phyloP scores from a whole-genome alignment of 2,113 vertebrate species.

The Rhinolophus sinicus region DNA sequence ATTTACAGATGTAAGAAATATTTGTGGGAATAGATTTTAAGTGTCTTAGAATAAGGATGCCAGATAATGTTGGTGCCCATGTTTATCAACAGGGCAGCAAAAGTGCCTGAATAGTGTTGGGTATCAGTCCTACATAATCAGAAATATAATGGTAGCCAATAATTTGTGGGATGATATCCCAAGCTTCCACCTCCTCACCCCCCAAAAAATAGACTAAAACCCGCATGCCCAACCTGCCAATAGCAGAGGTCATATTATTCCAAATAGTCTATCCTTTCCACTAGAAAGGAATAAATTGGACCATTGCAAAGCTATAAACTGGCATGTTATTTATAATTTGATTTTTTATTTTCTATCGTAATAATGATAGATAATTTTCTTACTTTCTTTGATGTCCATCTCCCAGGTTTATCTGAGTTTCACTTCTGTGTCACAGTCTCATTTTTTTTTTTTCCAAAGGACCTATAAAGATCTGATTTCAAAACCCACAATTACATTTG shows the following conservation, averaged over 20 bases:
- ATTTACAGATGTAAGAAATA: background rate
- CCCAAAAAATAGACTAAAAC: background rate
- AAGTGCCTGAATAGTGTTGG: background rate
- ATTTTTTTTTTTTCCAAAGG: background rate
- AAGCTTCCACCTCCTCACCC: too few species aligned
- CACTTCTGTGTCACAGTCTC: background rate
- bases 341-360: background rate
- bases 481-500: background rate
- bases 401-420: background rate
- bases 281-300: background rate
- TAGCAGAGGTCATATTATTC: background rate
- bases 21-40: background rate
- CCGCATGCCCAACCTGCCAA: background rate
- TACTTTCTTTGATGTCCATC: background rate
- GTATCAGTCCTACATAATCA: background rate
- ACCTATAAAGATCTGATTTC: background rate
- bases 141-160: background rate
- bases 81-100: background rate
- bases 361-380: background rate
- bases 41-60: background rate
- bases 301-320: background rate
- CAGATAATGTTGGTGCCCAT: background rate
- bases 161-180: background rate
- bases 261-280: background rate
- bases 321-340: background rate